Base-by-base conservation (phyloP, 2,113 vertebrate genomes). In the Laticauda laticaudata region DNA sequence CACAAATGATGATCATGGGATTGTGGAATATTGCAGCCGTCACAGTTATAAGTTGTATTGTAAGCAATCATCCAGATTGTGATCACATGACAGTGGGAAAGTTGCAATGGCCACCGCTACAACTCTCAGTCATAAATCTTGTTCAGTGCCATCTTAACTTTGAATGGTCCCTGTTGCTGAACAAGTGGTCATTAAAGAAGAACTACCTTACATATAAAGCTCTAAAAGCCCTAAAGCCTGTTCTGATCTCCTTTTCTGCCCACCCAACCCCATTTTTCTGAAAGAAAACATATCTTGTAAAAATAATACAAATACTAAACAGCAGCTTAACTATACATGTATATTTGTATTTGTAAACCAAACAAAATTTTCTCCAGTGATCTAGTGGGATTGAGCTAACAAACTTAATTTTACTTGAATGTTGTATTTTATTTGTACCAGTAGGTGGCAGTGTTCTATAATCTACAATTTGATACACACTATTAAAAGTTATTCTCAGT, bases 381-480 rank as follows among this genome's bases (percentile, higher is more conserved):
- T 55, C 20, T 75, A 14, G 21, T 29, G 4, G n/a, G 29, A 0
- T 69, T 26, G 20, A 4, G 21, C n/a, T 86, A 86, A 56, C 21
- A 6, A 12, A 57, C 39, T 34, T 7, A 53, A 23, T 21, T 1
- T 43, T 12, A 26, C 39, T 88, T 69, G 8, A 10, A 48, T 92
- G 81, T 92, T 43, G 59, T 4, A 39, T 43, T 53, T 34, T 86
- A 86, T 55, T n/a, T 90, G 8, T 61, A 21, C 75, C 92, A 90
- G 90, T 86, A 90, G 92, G 53, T 93, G 92, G 92, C 88, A 90
- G 64, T 90, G 39, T 90, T 93, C 10, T 21, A 90, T 55, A 86
- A 59, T 85, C 64, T 56, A 45, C 51, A 69, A 54, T 85, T 93
- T 85, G 43, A 86, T 45, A 90, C 69, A 86, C 34, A 4, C 39